Percentiles rank a stretch among this genome's conserved stretches.
Evolutionary conservation across 23 tunicate genomes (phyloP).

Genomic region (Styela clava): DNA sequence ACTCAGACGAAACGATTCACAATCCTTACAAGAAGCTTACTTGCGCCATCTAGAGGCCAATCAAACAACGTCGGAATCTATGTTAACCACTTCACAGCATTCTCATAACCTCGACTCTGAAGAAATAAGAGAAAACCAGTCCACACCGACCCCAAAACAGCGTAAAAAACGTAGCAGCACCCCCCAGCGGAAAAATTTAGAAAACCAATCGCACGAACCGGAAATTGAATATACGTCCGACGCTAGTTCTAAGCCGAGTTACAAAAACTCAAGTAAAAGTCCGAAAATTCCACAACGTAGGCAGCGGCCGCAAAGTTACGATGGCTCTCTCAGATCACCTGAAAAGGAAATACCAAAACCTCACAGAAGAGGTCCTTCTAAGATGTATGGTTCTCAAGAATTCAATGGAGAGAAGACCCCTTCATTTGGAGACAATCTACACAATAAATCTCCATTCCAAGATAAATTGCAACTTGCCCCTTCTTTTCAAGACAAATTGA

Average conservation of each 20-base stretch:
- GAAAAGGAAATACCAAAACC: neutral
- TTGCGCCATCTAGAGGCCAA: conserved; percentile 16
- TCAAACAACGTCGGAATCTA: neutral
- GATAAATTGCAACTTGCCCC: neutral
- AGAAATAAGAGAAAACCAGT: neutral
- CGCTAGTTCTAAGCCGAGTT: neutral
- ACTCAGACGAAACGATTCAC: neutral
- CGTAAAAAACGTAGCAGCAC: neutral
- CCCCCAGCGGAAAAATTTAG: neutral
- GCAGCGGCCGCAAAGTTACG: neutral
- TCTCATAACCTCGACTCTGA: neutral
- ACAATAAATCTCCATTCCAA: neutral
- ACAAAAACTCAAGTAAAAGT: neutral
- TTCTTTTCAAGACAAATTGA: neutral
- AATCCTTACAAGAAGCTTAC: conserved; percentile 15
- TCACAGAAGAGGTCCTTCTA: neutral
- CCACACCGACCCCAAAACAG: neutral
- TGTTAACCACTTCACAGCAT: neutral
- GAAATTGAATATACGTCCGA: neutral
- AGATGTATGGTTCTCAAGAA: neutral
- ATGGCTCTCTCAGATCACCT: neutral
- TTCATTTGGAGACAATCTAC: neutral
- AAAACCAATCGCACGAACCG: neutral
- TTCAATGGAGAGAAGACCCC: neutral
- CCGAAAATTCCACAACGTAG: neutral